Evolutionary conservation across 2,888 invertebrate genomes (phyloP), one percentile per base, ranked within the genome.

Genomic region (Megamerina dolium): DNA sequence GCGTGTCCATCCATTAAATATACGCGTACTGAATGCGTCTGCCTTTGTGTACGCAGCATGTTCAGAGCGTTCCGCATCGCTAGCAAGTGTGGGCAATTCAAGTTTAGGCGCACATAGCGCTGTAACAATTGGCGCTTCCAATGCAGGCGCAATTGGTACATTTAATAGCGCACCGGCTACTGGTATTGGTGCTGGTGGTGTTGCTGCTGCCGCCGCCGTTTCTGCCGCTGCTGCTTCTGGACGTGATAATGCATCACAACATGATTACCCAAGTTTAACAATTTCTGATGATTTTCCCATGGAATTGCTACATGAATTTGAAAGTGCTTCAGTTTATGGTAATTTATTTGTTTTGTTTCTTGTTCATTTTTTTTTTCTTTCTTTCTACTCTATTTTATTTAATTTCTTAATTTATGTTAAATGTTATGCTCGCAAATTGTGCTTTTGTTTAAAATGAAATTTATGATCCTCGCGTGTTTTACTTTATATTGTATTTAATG

Each of bases 201-300:
- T 45, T 40, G 57, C 54, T 41, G 49, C 48, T 42, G 49, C 51
- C 33, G 54, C 48, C 39, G 50, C 51, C 43, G 48, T 44, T 37
- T 41, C 45, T 32, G 48, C 47, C 41, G 52, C 49, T 41, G 54
- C 57, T 45, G 57, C 53, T 14, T 51, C 51, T 39, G 55, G 57
- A 38, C 69, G 69, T 54, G 68, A 69, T 50, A 70, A 61, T 57
- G 60, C 59, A 56, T 66, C 66, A 43, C 64, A 65, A 43, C 66
- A 71, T 64, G 75, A 63, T 54, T 75, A 68, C 68, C 75, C 75
- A 59, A 69, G 75, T 68, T 57, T 73, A 52, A 66, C 66, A 42
- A 64, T 67, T 46, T 73, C 70, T 41, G 72, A 71, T 55, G 73
- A 73, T 62, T 58, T 72, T 53, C 69, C 70, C 42, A 63, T 66